Evolutionary conservation across 2,888 invertebrate genomes (phyloP), one percentile per base, ranked within the genome.

Genomic region (Microctonus hyperodae): DNA sequence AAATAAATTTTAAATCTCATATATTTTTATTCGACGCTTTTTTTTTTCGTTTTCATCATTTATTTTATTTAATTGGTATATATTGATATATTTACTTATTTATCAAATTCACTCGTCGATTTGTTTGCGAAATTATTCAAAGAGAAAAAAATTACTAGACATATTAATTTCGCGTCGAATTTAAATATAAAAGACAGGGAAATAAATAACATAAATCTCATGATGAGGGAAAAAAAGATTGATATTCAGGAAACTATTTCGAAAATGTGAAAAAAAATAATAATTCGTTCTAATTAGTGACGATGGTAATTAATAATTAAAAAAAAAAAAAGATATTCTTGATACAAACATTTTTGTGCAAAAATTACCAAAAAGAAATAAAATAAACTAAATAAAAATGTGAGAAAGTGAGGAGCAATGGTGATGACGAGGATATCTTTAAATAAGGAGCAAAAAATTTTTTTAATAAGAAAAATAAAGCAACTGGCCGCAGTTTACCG

Each of bases 321-420:
- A 64, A 69, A 31, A 66, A 67, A 64, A 73, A 73, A 75, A 78
- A 75, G 70, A 81, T 83, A 83, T 83, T 83, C 83, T 83, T 83
- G 83, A 83, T 83, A 83, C 78, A 78, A 81, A 74, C 73, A 73
- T 79, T 79, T 83, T 83, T 81, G 78, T 75, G 80, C 76, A 74
- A 78, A 78, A 73, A 77, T 67, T 70, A 69, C 62, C 64, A 56
- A 68, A 73, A 76, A 74, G 76, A 74, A 63, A 59, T 59, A 69
- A 70, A 68, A 72, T 65, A 68, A 69, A 56, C 55, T 65, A 62
- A 69, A 69, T 68, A 22, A 69, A 71, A 69, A 51, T 58, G 69
- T 64, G 63, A 68, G 70, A 62, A 53, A 69, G 51, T 55, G 69
- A 63, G 63, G 67, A 72, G 62, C 48, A 68, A 55, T 44, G 50